Conservation (phyloP, 2,797 vertebrate genomes). For the Manis crassicaudata region DNA sequence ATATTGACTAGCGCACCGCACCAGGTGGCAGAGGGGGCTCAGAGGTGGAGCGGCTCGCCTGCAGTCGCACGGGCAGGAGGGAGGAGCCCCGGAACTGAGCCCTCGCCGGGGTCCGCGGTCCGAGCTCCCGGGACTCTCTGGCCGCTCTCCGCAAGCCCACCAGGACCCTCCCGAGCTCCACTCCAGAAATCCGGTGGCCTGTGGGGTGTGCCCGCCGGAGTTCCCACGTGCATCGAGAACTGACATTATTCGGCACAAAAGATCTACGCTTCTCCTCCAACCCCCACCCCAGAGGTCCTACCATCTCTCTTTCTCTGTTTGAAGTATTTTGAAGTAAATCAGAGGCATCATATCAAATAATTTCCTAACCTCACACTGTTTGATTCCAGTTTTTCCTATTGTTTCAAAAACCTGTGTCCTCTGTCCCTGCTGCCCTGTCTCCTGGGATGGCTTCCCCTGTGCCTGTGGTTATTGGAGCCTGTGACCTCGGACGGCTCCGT, state of each 20-base stretch:
- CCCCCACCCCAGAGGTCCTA: no score
- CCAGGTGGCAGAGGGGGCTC: background rate
- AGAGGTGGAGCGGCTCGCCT: background rate
- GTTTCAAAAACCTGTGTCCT: background rate
- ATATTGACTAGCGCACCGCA: no score
- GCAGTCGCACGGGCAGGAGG: background rate
- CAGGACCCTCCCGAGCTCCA: no score
- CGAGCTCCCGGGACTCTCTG: no score
- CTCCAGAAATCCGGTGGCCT: no score
- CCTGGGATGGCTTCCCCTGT: background rate
- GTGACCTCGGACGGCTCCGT: background rate
- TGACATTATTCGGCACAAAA: no score
- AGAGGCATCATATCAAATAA: background rate
- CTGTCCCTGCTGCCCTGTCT: background rate
- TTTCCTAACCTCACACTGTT: background rate
- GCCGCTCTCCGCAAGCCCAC: no score
- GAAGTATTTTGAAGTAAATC: background rate
- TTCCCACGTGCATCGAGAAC: no score
- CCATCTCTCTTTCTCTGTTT: background rate
- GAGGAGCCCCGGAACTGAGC: background rate
- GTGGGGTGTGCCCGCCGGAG: no score
- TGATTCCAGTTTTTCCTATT: no score
- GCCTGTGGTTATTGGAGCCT: background rate
- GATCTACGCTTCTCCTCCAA: no score
- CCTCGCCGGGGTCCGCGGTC: no score